phyloP scores from a whole-genome alignment of 2,888 invertebrate species.

The Drosophila vallismaia region DNA sequence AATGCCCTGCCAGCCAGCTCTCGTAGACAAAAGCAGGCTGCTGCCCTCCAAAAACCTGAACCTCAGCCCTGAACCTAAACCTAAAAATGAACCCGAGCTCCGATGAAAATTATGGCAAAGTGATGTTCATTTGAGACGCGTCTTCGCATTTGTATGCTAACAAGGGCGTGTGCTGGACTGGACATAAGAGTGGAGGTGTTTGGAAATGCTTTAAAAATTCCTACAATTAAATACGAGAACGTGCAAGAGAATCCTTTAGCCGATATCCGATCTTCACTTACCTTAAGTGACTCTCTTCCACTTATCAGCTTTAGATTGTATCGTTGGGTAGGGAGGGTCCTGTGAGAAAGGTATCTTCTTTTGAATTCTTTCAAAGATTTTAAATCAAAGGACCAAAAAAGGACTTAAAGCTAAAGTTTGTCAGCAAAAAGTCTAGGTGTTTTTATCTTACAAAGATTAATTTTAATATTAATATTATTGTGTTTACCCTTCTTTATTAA shows the following conservation, averaged over 20 bases:
- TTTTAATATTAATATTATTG: too few relatives aligned
- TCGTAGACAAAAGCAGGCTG: constrained; percentile 29
- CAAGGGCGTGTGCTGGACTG: constrained; percentile 63
- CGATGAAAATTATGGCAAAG: constrained; percentile 52
- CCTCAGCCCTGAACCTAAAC: constrained; percentile 11
- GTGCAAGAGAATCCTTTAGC: constrained; percentile 22
- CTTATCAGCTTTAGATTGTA: constrained; percentile 34
- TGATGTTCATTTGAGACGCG: constrained; percentile 50
- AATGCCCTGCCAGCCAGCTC: constrained; percentile 49
- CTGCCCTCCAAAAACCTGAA: constrained; percentile 17
- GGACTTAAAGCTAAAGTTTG: too few relatives aligned
- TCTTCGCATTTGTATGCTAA: constrained; percentile 59
- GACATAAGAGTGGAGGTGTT: constrained; percentile 49
- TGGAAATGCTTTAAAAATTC: constrained; percentile 26
- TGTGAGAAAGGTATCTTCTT: too few relatives aligned
- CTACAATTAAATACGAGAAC: constrained; percentile 31
- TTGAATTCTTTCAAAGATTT: too few relatives aligned
- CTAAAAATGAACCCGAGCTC: constrained; percentile 20
- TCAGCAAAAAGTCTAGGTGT: too few relatives aligned
- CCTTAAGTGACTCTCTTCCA: constrained; percentile 25
- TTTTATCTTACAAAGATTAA: too few relatives aligned
- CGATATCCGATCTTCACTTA: constrained; percentile 24
- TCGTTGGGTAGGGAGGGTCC: not conserved
- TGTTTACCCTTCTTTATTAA: too few relatives aligned
- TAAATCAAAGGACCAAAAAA: too few relatives aligned